Evolutionary conservation across 2,113 vertebrate genomes (phyloP).

Genomic region (Falcunculus frontatus): DNA sequence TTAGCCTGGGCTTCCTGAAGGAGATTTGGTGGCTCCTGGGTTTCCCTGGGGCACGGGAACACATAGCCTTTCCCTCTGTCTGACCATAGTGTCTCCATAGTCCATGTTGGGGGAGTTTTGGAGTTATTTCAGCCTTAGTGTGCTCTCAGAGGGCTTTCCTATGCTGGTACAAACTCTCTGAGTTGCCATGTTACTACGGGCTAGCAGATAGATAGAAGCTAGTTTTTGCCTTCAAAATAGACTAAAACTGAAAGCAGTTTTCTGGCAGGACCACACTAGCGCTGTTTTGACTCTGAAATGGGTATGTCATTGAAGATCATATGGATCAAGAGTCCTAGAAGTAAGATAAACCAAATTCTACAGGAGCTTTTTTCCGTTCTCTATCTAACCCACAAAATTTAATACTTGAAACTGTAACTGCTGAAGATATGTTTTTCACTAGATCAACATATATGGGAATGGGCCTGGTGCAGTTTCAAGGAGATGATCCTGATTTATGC

Average conservation of each 20-base stretch:
- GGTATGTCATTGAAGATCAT: neutral
- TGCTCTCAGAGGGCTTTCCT: neutral
- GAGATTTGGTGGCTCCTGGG: neutral
- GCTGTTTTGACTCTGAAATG: neutral
- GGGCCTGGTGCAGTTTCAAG: neutral
- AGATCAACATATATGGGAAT: neutral
- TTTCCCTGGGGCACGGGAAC: neutral
- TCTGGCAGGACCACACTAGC: neutral
- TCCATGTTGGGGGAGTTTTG: neutral
- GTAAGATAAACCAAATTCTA: neutral
- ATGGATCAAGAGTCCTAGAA: neutral
- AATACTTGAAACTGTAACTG: neutral
- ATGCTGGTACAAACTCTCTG: neutral
- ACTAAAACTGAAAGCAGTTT: neutral
- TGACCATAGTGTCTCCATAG: neutral
- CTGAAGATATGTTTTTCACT: neutral
- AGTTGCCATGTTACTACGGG: neutral
- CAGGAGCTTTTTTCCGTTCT: neutral
- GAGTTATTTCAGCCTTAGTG: neutral
- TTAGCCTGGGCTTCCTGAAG: neutral
- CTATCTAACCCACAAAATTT: neutral
- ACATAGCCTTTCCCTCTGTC: accelerated
- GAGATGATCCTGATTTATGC: neutral
- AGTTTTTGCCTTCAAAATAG: neutral
- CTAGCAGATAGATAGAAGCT: neutral